Evolutionary conservation across 35 echinoderm and acorn worm species (phyloP).

Genomic region (Strongylocentrotus purpuratus): DNA sequence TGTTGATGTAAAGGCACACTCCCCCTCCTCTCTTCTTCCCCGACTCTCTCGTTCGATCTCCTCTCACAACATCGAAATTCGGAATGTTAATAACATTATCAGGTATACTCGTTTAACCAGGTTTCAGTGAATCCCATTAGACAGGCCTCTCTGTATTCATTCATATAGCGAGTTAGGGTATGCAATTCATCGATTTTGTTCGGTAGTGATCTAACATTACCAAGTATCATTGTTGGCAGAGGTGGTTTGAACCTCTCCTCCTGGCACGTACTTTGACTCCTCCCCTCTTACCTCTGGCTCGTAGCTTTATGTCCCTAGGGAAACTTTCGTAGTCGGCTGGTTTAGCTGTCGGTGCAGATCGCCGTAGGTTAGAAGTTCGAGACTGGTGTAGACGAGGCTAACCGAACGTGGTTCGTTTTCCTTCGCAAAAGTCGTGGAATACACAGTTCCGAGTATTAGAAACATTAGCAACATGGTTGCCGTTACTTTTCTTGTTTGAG

Average conservation of each 20-base stretch:
- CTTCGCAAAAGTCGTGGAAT: too few relatives aligned
- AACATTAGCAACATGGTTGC: too few relatives aligned
- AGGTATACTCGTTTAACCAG: slow-evolving; percentile 49
- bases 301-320: too few relatives aligned
- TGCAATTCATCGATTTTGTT: slow-evolving; percentile 74
- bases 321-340: too few relatives aligned
- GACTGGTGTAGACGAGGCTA: too few relatives aligned
- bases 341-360: too few relatives aligned
- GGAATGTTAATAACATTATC: slow-evolving; percentile 26
- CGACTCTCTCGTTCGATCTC: too few relatives aligned
- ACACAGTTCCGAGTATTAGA: too few relatives aligned
- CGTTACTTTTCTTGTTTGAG: too few relatives aligned
- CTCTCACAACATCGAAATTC: slow-evolving; percentile 34
- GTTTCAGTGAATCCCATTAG: slow-evolving; percentile 62
- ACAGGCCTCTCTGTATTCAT: slow-evolving; percentile 58
- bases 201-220: slow-evolving; percentile 64
- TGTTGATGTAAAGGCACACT: slow-evolving; percentile 60
- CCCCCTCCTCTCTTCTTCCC: slow-evolving; percentile 54
- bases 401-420: too few relatives aligned
- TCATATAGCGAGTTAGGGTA: slow-evolving; percentile 33
- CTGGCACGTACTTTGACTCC: slow-evolving; percentile 42
- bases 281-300: slow-evolving; percentile 59
- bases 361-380: too few relatives aligned
- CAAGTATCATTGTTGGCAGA: slow-evolving; percentile 58
- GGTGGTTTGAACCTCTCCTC: slow-evolving; percentile 52